Evolutionary conservation across 2,113 vertebrate genomes (phyloP).

Genomic region (Grammomys dolichurus): DNA sequence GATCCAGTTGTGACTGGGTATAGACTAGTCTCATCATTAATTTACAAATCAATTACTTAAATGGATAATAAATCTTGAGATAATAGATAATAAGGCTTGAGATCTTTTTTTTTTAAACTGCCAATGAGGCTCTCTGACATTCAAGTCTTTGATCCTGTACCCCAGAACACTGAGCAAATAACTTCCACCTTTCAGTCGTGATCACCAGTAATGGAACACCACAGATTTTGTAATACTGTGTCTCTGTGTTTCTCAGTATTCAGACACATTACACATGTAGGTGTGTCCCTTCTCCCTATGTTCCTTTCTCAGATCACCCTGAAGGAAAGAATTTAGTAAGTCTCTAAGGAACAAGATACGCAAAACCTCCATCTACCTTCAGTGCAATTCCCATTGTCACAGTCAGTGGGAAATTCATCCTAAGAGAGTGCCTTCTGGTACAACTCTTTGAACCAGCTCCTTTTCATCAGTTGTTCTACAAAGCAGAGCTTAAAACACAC

Average conservation of each 20-base stretch:
- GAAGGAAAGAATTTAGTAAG: background rate
- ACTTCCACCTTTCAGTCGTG: background rate
- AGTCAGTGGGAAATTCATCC: background rate
- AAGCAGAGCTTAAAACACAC: background rate
- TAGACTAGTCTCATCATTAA: background rate
- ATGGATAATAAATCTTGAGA: background rate
- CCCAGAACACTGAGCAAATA: background rate
- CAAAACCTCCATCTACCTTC: background rate
- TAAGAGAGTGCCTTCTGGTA: background rate
- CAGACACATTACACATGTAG: no score
- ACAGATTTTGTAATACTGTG: background rate
- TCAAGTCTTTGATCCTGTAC: background rate
- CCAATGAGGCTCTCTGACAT: background rate
- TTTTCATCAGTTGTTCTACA: conserved; percentile 19
- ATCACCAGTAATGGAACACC: background rate
- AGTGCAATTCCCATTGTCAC: background rate
- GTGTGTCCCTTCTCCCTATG: background rate
- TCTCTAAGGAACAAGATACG: background rate
- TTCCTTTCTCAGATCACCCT: background rate
- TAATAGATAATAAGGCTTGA: background rate
- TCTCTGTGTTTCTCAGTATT: background rate
- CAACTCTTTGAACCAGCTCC: background rate
- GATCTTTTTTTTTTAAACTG: background rate
- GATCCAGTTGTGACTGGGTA: background rate
- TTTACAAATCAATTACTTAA: background rate